These are phyloP conservation scores for Cardiocondyla obscurior DNA, from an alignment of 1,140 invertebrate species.

Conservation along the genomic window DNA sequence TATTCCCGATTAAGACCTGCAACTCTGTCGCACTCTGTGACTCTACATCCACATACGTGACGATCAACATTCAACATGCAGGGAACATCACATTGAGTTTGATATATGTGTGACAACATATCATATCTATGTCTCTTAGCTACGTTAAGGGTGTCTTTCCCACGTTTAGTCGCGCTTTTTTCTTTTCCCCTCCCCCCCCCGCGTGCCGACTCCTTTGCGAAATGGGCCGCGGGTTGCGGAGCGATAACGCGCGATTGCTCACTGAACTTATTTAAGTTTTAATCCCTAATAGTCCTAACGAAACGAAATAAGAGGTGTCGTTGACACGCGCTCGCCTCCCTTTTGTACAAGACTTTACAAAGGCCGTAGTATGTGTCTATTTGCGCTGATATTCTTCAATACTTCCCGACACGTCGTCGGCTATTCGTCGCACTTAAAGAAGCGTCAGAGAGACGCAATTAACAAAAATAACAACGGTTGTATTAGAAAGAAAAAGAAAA, in stretches of 20 bases:
- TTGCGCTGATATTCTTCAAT: slow-evolving; percentile 2
- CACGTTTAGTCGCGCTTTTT: neutral
- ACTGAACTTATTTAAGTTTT: slow-evolving; percentile 20
- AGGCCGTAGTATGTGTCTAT: slow-evolving; percentile 27
- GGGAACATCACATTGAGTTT: slow-evolving; percentile 75
- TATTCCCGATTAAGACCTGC: slow-evolving; percentile 53
- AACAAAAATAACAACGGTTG: neutral
- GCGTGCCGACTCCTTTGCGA: neutral
- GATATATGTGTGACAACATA: slow-evolving; percentile 60
- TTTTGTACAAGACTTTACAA: slow-evolving; percentile 35
- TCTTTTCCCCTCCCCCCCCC: too few relatives aligned
- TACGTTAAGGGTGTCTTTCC: slow-evolving; percentile 60
- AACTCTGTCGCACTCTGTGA: slow-evolving; percentile 60
- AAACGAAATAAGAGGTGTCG: slow-evolving; percentile 23
- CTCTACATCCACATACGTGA: slow-evolving; percentile 64
- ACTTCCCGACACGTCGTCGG: neutral
- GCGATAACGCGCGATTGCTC: neutral
- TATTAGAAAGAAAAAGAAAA: neutral
- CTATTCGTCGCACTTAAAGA: neutral
- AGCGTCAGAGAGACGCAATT: neutral
- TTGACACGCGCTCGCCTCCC: slow-evolving; percentile 9
- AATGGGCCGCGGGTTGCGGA: neutral
- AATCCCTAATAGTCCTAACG: slow-evolving; percentile 20
- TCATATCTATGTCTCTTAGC: slow-evolving; percentile 55
- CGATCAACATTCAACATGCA: slow-evolving; percentile 75